Evolutionary conservation across 2,797 vertebrate species (phyloP).

Genomic region (Urophycis tenuis): DNA sequence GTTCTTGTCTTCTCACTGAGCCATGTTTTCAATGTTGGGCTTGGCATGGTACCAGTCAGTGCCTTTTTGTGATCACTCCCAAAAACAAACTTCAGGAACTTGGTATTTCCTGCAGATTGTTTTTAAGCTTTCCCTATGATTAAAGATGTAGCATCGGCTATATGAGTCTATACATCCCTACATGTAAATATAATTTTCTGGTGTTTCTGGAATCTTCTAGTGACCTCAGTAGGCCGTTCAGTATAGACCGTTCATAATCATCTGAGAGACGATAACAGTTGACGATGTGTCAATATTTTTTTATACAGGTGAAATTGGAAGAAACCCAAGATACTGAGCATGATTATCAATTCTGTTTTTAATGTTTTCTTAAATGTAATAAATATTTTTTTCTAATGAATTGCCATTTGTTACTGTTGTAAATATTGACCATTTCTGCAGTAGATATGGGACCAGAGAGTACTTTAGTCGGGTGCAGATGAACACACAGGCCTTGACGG

Average conservation of each 20-base stretch:
- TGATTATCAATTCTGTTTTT: constrained; percentile 21
- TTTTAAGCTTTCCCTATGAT: not conserved
- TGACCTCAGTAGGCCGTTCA: not conserved
- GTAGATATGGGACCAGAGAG: no score
- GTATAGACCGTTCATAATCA: not conserved
- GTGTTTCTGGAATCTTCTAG: no score
- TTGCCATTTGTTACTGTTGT: not conserved
- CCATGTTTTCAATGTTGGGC: not conserved
- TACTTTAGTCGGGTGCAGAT: no score
- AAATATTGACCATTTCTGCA: not conserved
- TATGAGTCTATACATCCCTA: no score
- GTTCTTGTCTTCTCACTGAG: not conserved
- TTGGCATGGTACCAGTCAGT: not conserved
- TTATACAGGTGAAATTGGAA: constrained; percentile 42
- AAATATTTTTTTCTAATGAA: constrained; percentile 31
- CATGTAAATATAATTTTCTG: not conserved
- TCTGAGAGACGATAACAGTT: not conserved
- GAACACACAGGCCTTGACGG: no score
- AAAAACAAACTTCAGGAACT: not conserved
- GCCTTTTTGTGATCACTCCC: no score
- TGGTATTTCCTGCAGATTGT: not conserved
- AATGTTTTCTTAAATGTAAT: constrained; percentile 19
- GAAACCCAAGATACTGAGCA: constrained; percentile 21
- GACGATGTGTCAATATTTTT: not conserved
- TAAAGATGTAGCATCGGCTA: not conserved